phyloP scores from a whole-genome alignment of 2,797 vertebrate species.

The Lateolabrax maculatus region DNA sequence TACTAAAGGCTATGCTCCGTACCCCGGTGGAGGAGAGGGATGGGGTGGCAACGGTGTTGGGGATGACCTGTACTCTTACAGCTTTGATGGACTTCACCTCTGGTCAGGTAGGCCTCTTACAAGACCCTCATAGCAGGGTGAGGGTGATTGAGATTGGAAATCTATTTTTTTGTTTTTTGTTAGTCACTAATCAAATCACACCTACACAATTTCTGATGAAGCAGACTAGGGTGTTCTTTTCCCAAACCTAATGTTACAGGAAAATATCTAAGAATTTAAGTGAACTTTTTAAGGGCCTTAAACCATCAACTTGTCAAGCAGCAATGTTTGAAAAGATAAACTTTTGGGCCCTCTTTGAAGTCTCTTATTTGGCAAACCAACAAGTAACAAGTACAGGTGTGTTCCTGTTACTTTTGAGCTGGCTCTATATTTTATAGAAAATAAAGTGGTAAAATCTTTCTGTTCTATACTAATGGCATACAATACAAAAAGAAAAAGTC shows the following conservation, averaged over 20 bases:
- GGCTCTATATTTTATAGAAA: not conserved
- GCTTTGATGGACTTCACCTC: constrained; percentile 98
- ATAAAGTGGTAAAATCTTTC: not conserved
- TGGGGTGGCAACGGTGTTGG: constrained; percentile 98
- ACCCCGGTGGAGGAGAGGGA: constrained; percentile 98
- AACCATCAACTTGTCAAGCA: not conserved
- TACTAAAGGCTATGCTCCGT: constrained; percentile 96
- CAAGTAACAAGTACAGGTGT: not conserved
- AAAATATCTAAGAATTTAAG: not conserved
- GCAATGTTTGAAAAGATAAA: not conserved
- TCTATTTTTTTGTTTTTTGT: not conserved
- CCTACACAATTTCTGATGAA: not conserved
- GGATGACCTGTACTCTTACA: constrained; percentile 96
- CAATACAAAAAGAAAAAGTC: not conserved
- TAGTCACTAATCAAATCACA: not conserved
- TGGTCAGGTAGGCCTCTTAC: constrained; percentile 93
- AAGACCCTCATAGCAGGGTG: not conserved
- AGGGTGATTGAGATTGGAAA: not conserved
- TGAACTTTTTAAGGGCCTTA: not conserved
- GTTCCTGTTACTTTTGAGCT: not conserved
- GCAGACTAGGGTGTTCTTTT: not conserved
- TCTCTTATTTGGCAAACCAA: not conserved
- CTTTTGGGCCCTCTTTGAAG: not conserved
- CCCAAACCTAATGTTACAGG: not conserved
- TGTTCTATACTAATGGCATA: not conserved